Evolutionary conservation across 2,888 invertebrate species (phyloP), one percentile per base, ranked within the genome.

Genomic region (Apamea sordens): DNA sequence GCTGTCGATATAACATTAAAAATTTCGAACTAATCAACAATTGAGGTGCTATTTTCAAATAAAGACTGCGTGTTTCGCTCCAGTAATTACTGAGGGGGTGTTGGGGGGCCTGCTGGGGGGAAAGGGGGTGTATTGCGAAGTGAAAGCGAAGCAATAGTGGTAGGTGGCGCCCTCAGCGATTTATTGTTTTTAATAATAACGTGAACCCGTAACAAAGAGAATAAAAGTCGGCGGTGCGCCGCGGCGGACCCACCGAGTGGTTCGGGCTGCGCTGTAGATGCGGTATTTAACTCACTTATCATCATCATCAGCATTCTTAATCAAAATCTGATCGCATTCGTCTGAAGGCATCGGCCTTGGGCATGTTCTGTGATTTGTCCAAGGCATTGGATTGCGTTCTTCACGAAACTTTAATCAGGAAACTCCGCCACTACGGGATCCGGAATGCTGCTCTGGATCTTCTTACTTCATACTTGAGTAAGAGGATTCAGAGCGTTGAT

Each of bases 151-250:
- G 95, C 95, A 95, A 95, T 96, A 96, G 96, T 95, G 94, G 95
- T 95, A 95, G 95, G 95, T 95, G 94, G 95, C 94, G 95, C 95
- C 94, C 95, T 95, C 95, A 93, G 95, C 96, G 96, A 97, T 97
- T 97, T 97, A 97, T 97, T 96, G 97, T 96, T 97, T 97, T 97
- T 96, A 97, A 97, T 97, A 97, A 97, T 97, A 96, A 96, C 96
- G 96, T 95, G 96, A 95, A 94, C 93, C 93, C 93, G 95, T 95
- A 95, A 96, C 95, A 96, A 96, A 96, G 95, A 95, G 96, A 95
- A 96, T 96, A 95, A 96, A 96, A 96, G 95, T 95, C 93, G 93
- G 93, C 92, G 91, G 92, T 92, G 92, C 92, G 93, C 92, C 91
- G 91, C 92, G 89, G 89, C 82, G 87, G 73, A 53, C 75, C 53